These are phyloP conservation scores for Nephila pilipes DNA, from an alignment of 1,140 invertebrate species.

Conservation along the genomic window DNA sequence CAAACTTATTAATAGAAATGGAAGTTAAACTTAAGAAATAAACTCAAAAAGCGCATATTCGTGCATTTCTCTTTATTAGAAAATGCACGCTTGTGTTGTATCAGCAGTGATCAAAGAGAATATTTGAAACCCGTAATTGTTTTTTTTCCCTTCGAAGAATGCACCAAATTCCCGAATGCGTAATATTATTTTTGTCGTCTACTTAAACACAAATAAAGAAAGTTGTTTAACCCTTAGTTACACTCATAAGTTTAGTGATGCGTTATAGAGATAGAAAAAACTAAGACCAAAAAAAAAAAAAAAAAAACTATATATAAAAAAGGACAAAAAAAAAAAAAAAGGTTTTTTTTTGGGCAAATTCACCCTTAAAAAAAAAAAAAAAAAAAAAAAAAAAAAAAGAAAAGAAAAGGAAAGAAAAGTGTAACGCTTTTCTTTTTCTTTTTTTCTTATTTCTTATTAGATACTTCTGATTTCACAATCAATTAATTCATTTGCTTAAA, in stretches of 20 bases:
- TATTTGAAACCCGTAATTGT: too few relatives aligned
- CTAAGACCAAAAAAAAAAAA: not conserved
- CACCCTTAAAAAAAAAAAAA: too few relatives aligned
- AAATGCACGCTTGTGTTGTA: not conserved
- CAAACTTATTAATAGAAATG: conserved; percentile 6
- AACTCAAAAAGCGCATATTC: not conserved
- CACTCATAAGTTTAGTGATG: not conserved
- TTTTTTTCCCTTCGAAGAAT: too few relatives aligned
- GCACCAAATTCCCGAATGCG: not conserved
- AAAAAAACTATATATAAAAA: not conserved
- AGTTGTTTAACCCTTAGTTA: not conserved
- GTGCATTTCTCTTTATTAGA: not conserved
- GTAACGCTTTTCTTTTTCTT: too few relatives aligned
- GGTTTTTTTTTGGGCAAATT: not conserved
- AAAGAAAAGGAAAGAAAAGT: too few relatives aligned
- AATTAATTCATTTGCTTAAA: too few relatives aligned
- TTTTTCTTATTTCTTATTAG: too few relatives aligned
- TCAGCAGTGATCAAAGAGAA: too few relatives aligned
- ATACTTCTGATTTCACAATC: too few relatives aligned
- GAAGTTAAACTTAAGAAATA: not conserved
- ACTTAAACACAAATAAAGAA: not conserved
- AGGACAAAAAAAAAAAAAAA: not conserved
- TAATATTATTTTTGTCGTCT: not conserved
- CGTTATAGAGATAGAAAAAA: not conserved
- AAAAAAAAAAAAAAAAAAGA: too few relatives aligned